phyloP scores from a whole-genome alignment of 1,140 invertebrate genomes.

The Epicauta chinensis region DNA sequence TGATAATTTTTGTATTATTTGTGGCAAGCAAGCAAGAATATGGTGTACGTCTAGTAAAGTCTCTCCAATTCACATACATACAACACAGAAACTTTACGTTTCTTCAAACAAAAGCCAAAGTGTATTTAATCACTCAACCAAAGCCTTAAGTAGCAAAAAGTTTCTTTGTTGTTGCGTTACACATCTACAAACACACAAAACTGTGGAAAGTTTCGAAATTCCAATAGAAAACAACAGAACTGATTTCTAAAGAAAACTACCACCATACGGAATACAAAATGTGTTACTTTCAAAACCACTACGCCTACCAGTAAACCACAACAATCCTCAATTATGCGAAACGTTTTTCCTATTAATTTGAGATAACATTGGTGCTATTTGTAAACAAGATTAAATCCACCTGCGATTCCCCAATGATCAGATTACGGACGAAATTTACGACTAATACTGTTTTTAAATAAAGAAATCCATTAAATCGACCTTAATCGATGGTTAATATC shows the following conservation, averaged over 20 bases:
- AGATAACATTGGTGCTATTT: too few species aligned
- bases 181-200: too few species aligned
- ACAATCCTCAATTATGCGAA: too few species aligned
- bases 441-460: too few species aligned
- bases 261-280: background rate
- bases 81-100: slow-evolving; percentile 5
- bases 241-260: slow-evolving; percentile 6
- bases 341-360: too few species aligned
- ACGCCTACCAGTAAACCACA: too few species aligned
- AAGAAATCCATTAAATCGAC: too few species aligned
- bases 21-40: background rate
- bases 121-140: slow-evolving; percentile 23
- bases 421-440: too few species aligned
- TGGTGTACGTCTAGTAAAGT: background rate
- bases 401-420: too few species aligned
- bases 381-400: too few species aligned
- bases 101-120: slow-evolving; percentile 13
- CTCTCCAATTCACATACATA: background rate
- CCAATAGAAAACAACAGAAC: slow-evolving; percentile 9
- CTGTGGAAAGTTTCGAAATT: slow-evolving; percentile 15
- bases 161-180: slow-evolving; percentile 18
- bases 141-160: slow-evolving; percentile 20
- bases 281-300: background rate
- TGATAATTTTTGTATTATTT: too few species aligned
- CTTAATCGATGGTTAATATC: too few species aligned